phyloP scores from a whole-genome alignment of 2,888 invertebrate species.

The Synergus umbraculus region DNA sequence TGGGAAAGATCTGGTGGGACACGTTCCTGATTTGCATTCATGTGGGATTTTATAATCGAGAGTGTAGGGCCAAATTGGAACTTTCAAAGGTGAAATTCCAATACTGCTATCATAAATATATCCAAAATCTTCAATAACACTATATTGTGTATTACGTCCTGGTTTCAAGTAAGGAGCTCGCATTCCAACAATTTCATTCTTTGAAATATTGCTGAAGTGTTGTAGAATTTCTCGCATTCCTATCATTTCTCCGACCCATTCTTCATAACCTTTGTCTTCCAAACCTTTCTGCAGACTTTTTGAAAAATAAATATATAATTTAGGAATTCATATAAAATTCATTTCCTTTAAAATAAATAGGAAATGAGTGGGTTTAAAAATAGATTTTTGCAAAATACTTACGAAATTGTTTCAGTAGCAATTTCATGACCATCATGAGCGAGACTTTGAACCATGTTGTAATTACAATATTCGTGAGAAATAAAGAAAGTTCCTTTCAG shows the following conservation, averaged over 20 bases:
- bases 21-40: slow-evolving; percentile 95
- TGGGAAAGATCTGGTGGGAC: slow-evolving; percentile 92
- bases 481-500: slow-evolving; percentile 95
- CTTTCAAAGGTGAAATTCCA: slow-evolving; percentile 87
- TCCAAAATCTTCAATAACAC: slow-evolving; percentile 94
- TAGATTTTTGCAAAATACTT: slow-evolving; percentile 73
- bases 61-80: slow-evolving; percentile 96
- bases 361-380: too few relatives aligned
- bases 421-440: slow-evolving; percentile 94
- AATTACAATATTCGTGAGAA: slow-evolving; percentile 93
- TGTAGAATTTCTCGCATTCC: slow-evolving; percentile 93
- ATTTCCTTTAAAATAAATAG: background rate
- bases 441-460: slow-evolving; percentile 93
- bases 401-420: slow-evolving; percentile 86
- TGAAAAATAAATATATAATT: slow-evolving; percentile 49
- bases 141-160: slow-evolving; percentile 94
- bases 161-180: slow-evolving; percentile 94
- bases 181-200: slow-evolving; percentile 90
- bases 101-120: slow-evolving; percentile 96
- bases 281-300: slow-evolving; percentile 86
- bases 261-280: slow-evolving; percentile 93
- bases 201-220: slow-evolving; percentile 89
- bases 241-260: slow-evolving; percentile 96
- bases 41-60: slow-evolving; percentile 95
- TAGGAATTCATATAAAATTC: slow-evolving; percentile 30